Base-by-base conservation (phyloP, 2,888 invertebrate species). In the Gymnosoma rotundatum region DNA sequence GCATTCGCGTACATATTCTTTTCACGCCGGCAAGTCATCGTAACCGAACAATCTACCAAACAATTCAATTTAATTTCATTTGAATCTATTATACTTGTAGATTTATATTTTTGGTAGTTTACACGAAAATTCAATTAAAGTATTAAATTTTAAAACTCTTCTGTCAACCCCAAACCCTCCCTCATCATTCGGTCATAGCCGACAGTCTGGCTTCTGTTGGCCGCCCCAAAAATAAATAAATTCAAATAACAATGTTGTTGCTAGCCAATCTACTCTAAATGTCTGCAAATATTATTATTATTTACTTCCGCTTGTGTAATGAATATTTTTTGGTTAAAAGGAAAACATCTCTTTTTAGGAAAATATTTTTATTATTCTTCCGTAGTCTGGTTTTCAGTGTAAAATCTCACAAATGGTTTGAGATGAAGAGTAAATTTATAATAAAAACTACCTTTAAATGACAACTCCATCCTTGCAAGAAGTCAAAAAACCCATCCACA, bases 221-320 rank as follows among this genome's bases (percentile, higher is more conserved):
- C 42, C 50, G 48, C 75, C 61, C 69, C 42, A 20, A 16, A 16
- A 9, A 5, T 52, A 45, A 80, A 67, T 61, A 81, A 52, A 83
- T 80, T 56, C 73, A 48, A 69, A 69, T 78, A 70, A 73, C 61
- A 69, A 64, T 63, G 16, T 48, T 74, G 64, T 52, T 80, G 75
- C 75, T 74, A 58, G 56, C 67, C 69, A 74, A 60, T 78, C 74
- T 84, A 73, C 81, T 64, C 52, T 74, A 52, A 38, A 81, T 78
- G 73, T 70, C 76, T 64, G 64, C 18, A 54, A 73, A 81, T 81
- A 70, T 81, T 81, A 81, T 81, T 81, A 81, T 78, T 81, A 81
- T 78, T 74, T 73, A 81, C 74, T 74, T 84, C 84, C 84, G 84
- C 74, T 78, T 78, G 81, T 81, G 81, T 64, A 74, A 78, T 73